Evolutionary conservation across 2,888 invertebrate genomes (phyloP).

Genomic region (Laspeyria flexula): DNA sequence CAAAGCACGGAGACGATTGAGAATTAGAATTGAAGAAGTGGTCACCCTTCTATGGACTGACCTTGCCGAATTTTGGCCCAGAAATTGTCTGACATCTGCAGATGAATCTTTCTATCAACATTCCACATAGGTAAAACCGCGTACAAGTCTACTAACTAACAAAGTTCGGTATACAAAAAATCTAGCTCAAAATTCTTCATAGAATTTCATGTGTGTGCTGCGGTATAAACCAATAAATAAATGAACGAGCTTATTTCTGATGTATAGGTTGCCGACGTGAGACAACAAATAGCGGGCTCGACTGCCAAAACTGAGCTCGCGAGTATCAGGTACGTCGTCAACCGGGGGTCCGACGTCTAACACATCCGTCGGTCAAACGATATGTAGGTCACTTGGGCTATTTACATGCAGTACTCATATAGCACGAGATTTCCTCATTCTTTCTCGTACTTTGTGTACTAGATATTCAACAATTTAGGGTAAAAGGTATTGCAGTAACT

Average conservation of each 20-base stretch:
- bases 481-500: too few relatives aligned
- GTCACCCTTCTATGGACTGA: too few relatives aligned
- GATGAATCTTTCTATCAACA: too few relatives aligned
- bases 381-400: conserved; percentile 37
- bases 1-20: too few relatives aligned
- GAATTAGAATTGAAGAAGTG: too few relatives aligned
- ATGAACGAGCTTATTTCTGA: conserved; percentile 31
- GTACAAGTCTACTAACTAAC: conserved; percentile 19
- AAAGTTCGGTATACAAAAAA: too few relatives aligned
- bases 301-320: conserved; percentile 36
- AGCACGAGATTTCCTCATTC: background rate
- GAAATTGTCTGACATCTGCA: too few relatives aligned
- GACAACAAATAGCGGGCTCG: conserved; percentile 31
- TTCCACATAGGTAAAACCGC: too few relatives aligned
- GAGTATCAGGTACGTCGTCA: conserved; percentile 32
- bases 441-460: background rate
- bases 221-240: conserved; percentile 36
- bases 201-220: too few relatives aligned
- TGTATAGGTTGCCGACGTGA: conserved; percentile 20
- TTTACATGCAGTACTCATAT: conserved; percentile 26
- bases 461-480: too few relatives aligned
- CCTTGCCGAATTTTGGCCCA: too few relatives aligned
- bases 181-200: too few relatives aligned
- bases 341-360: conserved; percentile 13
- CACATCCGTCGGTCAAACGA: conserved; percentile 20